Evolutionary conservation across 2,113 vertebrate genomes (phyloP).

Genomic region (Sebastes schlegelii): DNA sequence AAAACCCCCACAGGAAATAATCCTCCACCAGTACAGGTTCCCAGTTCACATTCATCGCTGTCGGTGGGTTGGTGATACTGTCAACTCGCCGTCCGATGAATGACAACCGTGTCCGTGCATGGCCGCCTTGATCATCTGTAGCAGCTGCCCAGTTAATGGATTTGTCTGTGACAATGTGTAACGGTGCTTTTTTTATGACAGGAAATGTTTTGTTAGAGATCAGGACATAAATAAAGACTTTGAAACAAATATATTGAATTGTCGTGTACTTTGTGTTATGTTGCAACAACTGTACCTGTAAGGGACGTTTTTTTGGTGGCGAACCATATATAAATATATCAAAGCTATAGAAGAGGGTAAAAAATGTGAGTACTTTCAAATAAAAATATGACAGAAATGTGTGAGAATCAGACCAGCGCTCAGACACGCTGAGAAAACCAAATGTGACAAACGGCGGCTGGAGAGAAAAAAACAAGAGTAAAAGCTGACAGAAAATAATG

Average conservation of each 20-base stretch:
- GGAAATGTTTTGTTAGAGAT: not conserved
- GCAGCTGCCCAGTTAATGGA: no score
- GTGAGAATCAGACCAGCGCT: no score
- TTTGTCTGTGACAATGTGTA: not conserved
- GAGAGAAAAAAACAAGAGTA: no score
- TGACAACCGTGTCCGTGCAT: constrained; percentile 74
- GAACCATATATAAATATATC: no score
- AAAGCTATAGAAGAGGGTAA: no score
- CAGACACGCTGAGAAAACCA: no score
- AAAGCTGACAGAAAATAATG: no score
- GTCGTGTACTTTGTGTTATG: not conserved
- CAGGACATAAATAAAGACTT: constrained; percentile 43
- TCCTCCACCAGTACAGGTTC: constrained; percentile 42
- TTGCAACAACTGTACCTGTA: not conserved
- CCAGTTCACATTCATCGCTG: constrained; percentile 87
- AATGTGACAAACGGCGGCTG: no score
- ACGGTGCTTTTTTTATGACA: not conserved
- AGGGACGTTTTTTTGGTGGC: not conserved
- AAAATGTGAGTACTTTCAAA: no score
- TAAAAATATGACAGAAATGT: no score
- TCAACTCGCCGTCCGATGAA: constrained; percentile 82
- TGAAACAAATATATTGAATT: not conserved
- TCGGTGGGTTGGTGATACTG: constrained; percentile 83
- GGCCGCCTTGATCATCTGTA: not conserved
- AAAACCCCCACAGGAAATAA: not conserved